phyloP scores from a whole-genome alignment of 2,797 vertebrate genomes.

The Acrocephalus scirpaceus region DNA sequence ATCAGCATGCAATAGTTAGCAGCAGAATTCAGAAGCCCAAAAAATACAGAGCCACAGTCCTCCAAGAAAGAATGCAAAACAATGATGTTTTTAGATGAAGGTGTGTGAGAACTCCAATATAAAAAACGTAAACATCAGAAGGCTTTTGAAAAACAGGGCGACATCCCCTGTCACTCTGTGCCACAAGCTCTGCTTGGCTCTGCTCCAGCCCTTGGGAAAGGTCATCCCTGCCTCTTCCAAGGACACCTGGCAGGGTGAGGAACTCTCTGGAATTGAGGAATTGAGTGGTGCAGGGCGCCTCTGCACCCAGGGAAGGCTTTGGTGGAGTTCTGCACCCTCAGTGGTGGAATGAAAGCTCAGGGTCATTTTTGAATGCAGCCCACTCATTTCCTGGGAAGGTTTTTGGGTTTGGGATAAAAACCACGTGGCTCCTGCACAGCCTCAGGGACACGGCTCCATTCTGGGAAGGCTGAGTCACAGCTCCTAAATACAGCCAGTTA shows the following conservation, averaged over 20 bases:
- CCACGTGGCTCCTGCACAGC: background rate
- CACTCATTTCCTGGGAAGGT: fast-evolving
- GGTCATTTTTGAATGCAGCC: background rate
- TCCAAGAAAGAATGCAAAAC: too few species aligned
- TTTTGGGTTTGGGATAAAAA: background rate
- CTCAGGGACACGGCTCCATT: background rate
- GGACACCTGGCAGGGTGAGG: background rate
- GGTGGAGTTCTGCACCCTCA: background rate
- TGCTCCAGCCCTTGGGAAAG: background rate
- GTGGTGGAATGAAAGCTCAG: background rate
- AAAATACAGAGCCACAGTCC: too few species aligned
- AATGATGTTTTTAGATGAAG: too few species aligned
- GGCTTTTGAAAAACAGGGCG: too few species aligned
- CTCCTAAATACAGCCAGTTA: background rate
- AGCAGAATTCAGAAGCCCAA: too few species aligned
- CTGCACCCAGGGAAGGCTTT: background rate
- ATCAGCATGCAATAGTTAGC: too few species aligned
- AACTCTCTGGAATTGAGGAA: too few species aligned
- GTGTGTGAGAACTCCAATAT: too few species aligned
- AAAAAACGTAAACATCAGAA: too few species aligned
- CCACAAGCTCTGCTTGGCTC: background rate
- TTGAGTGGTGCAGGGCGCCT: fast-evolving
- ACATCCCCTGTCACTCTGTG: background rate
- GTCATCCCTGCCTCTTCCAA: background rate
- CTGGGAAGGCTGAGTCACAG: background rate